phyloP scores from a whole-genome alignment of 2,113 vertebrate species.

The Bubo blakistoni region DNA sequence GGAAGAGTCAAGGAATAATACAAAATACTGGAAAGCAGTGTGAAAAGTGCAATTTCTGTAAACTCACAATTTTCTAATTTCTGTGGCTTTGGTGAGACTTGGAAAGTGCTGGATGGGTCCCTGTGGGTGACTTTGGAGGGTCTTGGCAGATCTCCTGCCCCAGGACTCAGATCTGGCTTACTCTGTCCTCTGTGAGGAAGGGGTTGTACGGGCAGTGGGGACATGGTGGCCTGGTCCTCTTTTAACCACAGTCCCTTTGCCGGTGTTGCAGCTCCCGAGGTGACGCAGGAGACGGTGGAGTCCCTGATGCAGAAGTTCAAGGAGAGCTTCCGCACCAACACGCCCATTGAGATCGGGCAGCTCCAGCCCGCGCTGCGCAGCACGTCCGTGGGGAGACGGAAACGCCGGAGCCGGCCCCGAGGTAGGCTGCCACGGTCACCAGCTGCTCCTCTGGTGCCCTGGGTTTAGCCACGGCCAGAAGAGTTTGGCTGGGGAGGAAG shows the following conservation, averaged over 20 bases:
- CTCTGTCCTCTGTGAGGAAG: rapidly evolving
- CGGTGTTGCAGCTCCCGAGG: slow-evolving; percentile 76
- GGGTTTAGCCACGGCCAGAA: rapidly evolving
- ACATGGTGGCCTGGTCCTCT: neutral
- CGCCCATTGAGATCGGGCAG: slow-evolving; percentile 88
- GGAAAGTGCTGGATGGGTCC: neutral
- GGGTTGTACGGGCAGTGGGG: rapidly evolving
- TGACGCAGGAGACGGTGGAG: slow-evolving; percentile 89
- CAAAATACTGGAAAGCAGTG: rapidly evolving
- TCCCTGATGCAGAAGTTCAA: slow-evolving; percentile 97
- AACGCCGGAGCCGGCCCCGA: slow-evolving; percentile 83
- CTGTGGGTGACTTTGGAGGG: rapidly evolving
- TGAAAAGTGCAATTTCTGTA: rapidly evolving
- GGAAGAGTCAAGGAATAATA: neutral
- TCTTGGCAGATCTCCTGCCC: neutral
- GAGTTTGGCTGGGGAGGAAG: neutral
- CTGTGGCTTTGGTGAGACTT: neutral
- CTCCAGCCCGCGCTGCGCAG: slow-evolving; percentile 86
- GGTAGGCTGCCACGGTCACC: slow-evolving; percentile 67
- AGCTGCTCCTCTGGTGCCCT: neutral
- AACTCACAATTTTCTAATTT: neutral
- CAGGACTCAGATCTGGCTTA: rapidly evolving
- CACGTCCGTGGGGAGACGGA: slow-evolving; percentile 81
- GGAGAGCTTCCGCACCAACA: slow-evolving; percentile 93
- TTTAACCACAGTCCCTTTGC: slow-evolving; percentile 51